Base-by-base conservation (phyloP, 2,888 invertebrate genomes). In the Harmothoe impar region DNA sequence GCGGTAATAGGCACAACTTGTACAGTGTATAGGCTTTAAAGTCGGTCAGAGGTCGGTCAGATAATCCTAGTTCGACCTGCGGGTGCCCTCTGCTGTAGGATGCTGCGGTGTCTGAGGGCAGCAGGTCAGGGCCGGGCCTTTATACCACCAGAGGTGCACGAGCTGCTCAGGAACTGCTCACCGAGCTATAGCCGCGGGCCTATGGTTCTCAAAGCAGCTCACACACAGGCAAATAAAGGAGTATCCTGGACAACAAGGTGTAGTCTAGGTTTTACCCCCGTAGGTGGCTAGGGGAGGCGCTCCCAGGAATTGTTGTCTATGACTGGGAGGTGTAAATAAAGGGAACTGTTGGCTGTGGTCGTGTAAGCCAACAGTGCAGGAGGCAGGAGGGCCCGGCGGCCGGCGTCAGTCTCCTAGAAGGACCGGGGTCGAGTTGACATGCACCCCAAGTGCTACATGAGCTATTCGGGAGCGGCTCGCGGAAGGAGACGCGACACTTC, bases 361-460 rank as follows among this genome's bases (percentile, higher is more conserved):
- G 3, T 43, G 43, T 43, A 43, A 43, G 43, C 43, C 10, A 43
- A 43, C 43, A 43, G 43, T 43, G 43, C 43, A 43, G 43, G 10
- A n/a, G 62, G 62, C 62, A n/a, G 62, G 25, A n/a, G 10, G 23
- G 62, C 1, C 23, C 5, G 62, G 23, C 62, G 3, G 62, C 3
- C 62, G 10, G 62, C 23, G 62, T n/a, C 62, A 20, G 5, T 12
- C 62, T 62, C 62, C 23, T 20, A 15, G 62, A n/a, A n/a, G 54
- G 62, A 62, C 62, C 23, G 62, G 62, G 62, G 62, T 62, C 20
- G 62, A n/a, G 62, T 62, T 62, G 62, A 62, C 62, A 62, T 62
- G 62, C 62, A 20, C 62, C 25, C 62, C 3, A n/a, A 43, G 43
- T 62, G 62, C 43, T 43, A 62, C 62, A n/a, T n/a, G 25, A n/a